Evolutionary conservation across 2,888 invertebrate species (phyloP).

Genomic region (Seira sanloemensis): DNA sequence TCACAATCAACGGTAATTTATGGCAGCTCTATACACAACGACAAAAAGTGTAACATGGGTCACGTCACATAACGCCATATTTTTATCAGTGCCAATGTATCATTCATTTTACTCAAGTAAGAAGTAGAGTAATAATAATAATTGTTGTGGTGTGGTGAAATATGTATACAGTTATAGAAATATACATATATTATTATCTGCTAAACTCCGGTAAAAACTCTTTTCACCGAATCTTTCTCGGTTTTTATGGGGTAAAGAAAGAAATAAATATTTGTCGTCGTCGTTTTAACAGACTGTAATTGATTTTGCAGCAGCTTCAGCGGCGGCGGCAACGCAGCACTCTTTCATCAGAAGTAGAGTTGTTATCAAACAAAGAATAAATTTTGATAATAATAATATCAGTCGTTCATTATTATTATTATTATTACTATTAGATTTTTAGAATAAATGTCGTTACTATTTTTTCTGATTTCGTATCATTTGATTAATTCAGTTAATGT

Average conservation of each 20-base stretch:
- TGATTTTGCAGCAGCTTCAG: slow-evolving; percentile 5
- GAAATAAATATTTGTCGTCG: slow-evolving; percentile 5
- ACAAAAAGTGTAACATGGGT: slow-evolving; percentile 9
- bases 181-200: not conserved
- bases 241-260: not conserved
- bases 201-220: not conserved
- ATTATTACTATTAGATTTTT: slow-evolving; percentile 22
- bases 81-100: slow-evolving; percentile 11
- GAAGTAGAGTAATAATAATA: not conserved
- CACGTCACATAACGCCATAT: slow-evolving; percentile 12
- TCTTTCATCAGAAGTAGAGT: slow-evolving; percentile 57
- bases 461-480: slow-evolving; percentile 22
- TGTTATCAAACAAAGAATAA: slow-evolving; percentile 35
- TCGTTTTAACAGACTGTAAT: slow-evolving; percentile 9
- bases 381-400: slow-evolving; percentile 38
- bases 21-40: slow-evolving; percentile 3
- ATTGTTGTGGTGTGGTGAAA: not conserved
- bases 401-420: slow-evolving; percentile 23
- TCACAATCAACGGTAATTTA: slow-evolving; percentile 15
- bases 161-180: not conserved
- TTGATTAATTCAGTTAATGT: slow-evolving; percentile 42
- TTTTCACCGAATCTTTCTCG: not conserved
- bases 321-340: slow-evolving; percentile 21
- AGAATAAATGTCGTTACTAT: slow-evolving; percentile 16
- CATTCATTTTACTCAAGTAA: slow-evolving; percentile 6